Evolutionary conservation across 2,797 vertebrate genomes (phyloP).

Genomic region (Mycteria americana): DNA sequence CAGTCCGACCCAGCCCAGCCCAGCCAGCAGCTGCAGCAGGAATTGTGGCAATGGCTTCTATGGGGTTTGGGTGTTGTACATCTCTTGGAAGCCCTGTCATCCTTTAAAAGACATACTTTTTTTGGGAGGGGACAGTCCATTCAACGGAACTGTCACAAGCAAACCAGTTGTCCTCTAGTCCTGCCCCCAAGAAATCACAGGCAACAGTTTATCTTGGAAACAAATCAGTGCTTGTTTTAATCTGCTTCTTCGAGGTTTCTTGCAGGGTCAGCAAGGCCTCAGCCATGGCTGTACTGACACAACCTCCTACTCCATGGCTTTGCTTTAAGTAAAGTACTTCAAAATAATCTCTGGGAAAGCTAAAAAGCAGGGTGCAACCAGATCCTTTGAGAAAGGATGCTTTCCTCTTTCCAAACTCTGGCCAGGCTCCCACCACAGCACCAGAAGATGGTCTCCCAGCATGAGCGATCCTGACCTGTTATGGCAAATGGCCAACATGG

Average conservation of each 20-base stretch:
- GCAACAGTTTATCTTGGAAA: slow-evolving; percentile 35
- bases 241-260: neutral
- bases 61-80: neutral
- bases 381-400: neutral
- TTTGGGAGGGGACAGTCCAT: neutral
- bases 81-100: neutral
- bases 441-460: neutral
- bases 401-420: neutral
- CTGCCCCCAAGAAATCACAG: neutral
- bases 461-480: rapidly evolving
- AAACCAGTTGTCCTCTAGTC: neutral
- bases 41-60: neutral
- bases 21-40: neutral
- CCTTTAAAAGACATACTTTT: neutral
- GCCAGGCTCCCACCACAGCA: neutral
- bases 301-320: neutral
- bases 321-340: neutral
- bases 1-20: neutral
- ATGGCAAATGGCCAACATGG: neutral
- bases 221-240: neutral
- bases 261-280: neutral
- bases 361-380: neutral
- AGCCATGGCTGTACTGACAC: neutral
- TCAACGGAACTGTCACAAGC: neutral
- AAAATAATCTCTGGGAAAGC: neutral